These are phyloP conservation scores for Digitonthophagus gazella DNA, from an alignment of 2,888 invertebrate species.

Conservation along the genomic window DNA sequence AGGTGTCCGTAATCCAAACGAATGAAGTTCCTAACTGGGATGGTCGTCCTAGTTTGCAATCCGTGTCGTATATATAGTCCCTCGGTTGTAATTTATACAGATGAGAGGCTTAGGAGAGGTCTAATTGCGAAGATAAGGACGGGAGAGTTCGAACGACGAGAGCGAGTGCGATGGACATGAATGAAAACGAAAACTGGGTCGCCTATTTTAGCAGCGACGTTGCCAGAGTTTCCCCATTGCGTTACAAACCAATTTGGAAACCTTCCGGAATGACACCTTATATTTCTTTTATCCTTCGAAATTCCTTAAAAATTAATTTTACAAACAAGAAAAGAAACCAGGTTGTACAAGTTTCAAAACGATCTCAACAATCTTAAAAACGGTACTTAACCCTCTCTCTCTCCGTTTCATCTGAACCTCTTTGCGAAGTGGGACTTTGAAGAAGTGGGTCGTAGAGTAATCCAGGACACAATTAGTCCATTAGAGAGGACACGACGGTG, in stretches of 20 bases:
- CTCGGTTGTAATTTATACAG: not conserved
- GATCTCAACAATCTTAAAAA: not conserved
- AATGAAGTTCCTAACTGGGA: not conserved
- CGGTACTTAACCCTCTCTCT: not conserved
- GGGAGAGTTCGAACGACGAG: not conserved
- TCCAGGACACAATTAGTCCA: not conserved
- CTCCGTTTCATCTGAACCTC: not conserved
- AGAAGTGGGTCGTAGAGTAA: not conserved
- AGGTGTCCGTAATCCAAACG: not conserved
- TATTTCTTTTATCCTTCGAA: too few relatives aligned
- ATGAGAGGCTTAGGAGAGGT: not conserved
- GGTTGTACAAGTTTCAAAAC: not conserved
- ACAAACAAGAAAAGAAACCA: not conserved
- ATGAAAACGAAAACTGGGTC: not conserved
- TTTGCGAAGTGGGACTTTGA: not conserved
- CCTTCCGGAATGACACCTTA: too few relatives aligned
- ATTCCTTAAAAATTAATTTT: not conserved
- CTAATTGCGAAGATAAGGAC: not conserved
- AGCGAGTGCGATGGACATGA: not conserved
- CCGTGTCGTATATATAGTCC: not conserved
- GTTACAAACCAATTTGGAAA: not conserved
- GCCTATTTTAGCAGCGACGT: not conserved
- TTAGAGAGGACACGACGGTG: not conserved
- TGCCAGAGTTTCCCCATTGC: not conserved
- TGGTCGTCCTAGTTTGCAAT: not conserved